Conservation (phyloP, 2,797 vertebrate species). For the Tragopan temminckii region DNA sequence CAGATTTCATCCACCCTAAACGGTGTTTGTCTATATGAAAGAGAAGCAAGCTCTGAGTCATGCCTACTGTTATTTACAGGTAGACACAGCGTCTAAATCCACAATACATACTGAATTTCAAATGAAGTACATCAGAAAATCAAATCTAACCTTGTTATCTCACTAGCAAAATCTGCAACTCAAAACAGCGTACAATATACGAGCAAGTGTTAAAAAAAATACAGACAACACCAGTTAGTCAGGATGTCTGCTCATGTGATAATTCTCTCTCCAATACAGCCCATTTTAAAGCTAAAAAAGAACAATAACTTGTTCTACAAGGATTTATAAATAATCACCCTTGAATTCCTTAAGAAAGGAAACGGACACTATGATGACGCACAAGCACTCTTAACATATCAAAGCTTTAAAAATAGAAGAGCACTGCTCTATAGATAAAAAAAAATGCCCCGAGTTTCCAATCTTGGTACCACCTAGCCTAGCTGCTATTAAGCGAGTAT, state of each 20-base stretch:
- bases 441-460: slow-evolving; percentile 38
- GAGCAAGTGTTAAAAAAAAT: slow-evolving; percentile 35
- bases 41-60: background rate
- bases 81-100: background rate
- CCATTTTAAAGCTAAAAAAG: slow-evolving; percentile 80
- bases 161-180: background rate
- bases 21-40: background rate
- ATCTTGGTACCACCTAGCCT: background rate
- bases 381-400: slow-evolving; percentile 81
- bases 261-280: slow-evolving; percentile 80
- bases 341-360: slow-evolving; percentile 90
- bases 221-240: slow-evolving; percentile 64
- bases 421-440: slow-evolving; percentile 77
- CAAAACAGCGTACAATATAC: slow-evolving; percentile 13
- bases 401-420: slow-evolving; percentile 85
- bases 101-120: background rate
- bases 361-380: slow-evolving; percentile 88
- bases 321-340: slow-evolving; percentile 90
- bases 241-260: slow-evolving; percentile 86
- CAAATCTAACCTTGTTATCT: slow-evolving; percentile 19
- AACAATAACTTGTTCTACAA: slow-evolving; percentile 86
- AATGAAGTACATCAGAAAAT: background rate
- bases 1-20: background rate
- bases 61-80: background rate
- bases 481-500: background rate